Base-by-base conservation (phyloP, 2,113 vertebrate genomes). In the Chrysemys picta region DNA sequence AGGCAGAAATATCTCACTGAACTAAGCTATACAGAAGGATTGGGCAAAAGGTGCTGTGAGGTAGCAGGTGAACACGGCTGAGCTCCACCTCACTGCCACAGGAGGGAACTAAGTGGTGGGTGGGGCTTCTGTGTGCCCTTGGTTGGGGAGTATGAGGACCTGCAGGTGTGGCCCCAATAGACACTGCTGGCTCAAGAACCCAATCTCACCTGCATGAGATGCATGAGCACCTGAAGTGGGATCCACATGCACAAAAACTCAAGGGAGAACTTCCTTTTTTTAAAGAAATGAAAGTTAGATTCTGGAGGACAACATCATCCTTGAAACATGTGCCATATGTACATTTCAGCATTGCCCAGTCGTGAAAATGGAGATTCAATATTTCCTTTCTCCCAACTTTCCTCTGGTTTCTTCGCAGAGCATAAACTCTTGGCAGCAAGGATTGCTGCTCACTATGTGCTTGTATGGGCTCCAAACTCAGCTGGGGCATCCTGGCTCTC, bases 81-180 rank as follows among this genome's bases (percentile, higher is more conserved):
- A n/a, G 29, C 69, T 59, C 8, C 38, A 11, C 3, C 92, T 87
- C 1, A 0, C 53, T 82, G 72, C 22, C 11, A 5, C n/a, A 8
- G 53, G 42, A 38, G 29, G 47, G 17, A n/a, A n/a, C 8, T 72
- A 62, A 62, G 57, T 14, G 7, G 19, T 72, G n/a, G n/a, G 17
- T 72, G n/a, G 10, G 11, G 65, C 38, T 79, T 54, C 49, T 59
- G 7, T 82, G 27, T 49, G 42, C 50, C 54, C 29, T 50, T 27
- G 24, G 27, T 56, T 45, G 25, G 0, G 0, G 50, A 17, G 27
- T 82, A 86, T 0, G 0, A 81, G 53, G 42, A 72, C 45, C 17
- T 11, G 31, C 31, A 49, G 31, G 14, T 19, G 35, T 69, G 35
- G 65, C 81, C 49, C 69, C 42, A 0, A 0, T 42, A 42, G 50